Conservation (phyloP, 2,797 vertebrate genomes). For the Bradypodion ventrale region DNA sequence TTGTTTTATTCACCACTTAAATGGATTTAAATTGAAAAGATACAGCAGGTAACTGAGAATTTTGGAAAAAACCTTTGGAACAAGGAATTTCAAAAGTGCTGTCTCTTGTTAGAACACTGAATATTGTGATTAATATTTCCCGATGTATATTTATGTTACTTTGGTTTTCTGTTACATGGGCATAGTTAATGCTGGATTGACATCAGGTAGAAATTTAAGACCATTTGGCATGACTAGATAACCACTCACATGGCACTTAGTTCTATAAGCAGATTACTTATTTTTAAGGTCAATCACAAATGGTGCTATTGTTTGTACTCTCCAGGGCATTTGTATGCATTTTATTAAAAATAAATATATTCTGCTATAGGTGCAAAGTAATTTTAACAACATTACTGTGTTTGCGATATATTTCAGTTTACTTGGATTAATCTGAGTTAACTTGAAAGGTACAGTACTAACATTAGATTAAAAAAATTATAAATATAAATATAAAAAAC, state of each 20-base stretch:
- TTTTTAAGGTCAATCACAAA: background rate
- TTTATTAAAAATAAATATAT: background rate
- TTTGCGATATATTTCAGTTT: background rate
- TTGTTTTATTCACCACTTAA: background rate
- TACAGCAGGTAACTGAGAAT: background rate
- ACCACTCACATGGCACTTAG: background rate
- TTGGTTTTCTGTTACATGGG: background rate
- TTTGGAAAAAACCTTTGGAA: background rate
- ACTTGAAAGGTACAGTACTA: too few relatives aligned
- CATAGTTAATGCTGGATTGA: background rate
- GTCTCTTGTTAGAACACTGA: background rate
- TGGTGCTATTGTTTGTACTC: background rate
- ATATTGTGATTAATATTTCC: background rate
- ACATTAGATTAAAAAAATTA: too few relatives aligned
- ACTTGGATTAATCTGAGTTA: too few relatives aligned
- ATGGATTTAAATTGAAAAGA: background rate
- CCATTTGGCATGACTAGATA: background rate
- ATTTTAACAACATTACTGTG: background rate
- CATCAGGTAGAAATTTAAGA: background rate
- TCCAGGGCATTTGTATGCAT: too few relatives aligned
- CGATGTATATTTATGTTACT: background rate
- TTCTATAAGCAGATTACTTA: background rate
- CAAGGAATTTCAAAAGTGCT: background rate
- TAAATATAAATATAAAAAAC: too few relatives aligned
- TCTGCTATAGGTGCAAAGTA: background rate